Percentiles rank a stretch among this genome's conserved stretches.
Evolutionary conservation across 2,888 invertebrate genomes (phyloP).

Genomic region (Callimorpha dominula): DNA sequence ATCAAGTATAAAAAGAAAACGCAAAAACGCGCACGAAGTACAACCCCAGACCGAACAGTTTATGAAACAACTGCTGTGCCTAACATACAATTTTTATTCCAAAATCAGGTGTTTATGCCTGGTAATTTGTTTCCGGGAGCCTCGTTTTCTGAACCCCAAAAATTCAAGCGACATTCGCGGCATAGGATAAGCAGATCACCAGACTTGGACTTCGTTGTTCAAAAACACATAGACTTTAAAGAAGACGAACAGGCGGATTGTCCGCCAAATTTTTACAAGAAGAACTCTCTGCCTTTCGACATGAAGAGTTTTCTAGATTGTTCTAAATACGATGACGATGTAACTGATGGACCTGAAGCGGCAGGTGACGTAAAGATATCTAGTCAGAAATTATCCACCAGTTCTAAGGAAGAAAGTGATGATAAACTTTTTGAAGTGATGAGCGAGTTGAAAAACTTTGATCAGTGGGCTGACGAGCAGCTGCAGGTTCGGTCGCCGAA

Average conservation of each 20-base stretch:
- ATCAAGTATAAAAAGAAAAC: constrained; percentile 75
- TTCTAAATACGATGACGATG: constrained; percentile 59
- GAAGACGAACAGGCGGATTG: constrained; percentile 65
- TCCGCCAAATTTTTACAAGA: constrained; percentile 71
- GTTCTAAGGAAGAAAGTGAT: constrained; percentile 61
- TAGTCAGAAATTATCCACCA: constrained; percentile 62
- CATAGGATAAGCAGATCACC: constrained; percentile 61
- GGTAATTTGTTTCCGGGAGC: constrained; percentile 67
- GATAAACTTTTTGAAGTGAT: constrained; percentile 79
- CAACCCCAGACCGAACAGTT: constrained; percentile 62
- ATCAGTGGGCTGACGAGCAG: constrained; percentile 81
- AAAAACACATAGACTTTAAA: constrained; percentile 75
- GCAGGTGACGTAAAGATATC: constrained; percentile 59
- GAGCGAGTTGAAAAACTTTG: constrained; percentile 77
- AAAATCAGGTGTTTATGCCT: constrained; percentile 84
- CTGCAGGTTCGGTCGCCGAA: constrained; percentile 65
- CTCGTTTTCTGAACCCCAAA: constrained; percentile 71
- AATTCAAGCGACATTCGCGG: constrained; percentile 54
- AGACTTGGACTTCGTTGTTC: constrained; percentile 63
- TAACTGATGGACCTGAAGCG: constrained; percentile 64
- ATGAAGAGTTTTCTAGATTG: constrained; percentile 66
- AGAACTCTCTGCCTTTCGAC: constrained; percentile 74
- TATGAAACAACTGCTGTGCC: constrained; percentile 64
- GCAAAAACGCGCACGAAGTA: constrained; percentile 66
- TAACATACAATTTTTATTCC: constrained; percentile 82